Conservation (phyloP, 2,797 vertebrate species). For the Bucorvus abyssinicus region DNA sequence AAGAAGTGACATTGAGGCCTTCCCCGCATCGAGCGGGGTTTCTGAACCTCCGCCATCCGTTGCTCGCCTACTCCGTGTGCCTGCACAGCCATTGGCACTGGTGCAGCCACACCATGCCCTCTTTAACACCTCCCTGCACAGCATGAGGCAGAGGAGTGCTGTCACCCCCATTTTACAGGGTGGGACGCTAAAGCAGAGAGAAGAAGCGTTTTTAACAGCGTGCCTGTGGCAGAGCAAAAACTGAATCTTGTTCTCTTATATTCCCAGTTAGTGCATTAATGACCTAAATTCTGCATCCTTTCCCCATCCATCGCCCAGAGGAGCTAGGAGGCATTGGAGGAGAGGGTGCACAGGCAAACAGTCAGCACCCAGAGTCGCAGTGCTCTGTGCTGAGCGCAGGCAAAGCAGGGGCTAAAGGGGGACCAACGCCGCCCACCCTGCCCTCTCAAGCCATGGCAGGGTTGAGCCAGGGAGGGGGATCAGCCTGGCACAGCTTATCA, state of each 20-base stretch:
- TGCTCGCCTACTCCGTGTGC: background rate
- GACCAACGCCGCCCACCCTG: rapidly evolving
- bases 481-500: background rate
- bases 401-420: background rate
- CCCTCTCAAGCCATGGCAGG: rapidly evolving
- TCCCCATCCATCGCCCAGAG: constrained; percentile 1
- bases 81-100: background rate
- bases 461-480: background rate
- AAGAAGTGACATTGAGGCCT: background rate
- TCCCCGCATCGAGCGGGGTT: background rate
- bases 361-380: background rate
- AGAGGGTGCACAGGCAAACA: background rate
- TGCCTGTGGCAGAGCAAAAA: background rate
- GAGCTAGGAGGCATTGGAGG: background rate
- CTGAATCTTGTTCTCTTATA: background rate
- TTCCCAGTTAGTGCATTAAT: constrained; percentile 8
- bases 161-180: background rate
- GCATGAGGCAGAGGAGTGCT: background rate
- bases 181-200: background rate
- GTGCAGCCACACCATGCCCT: background rate
- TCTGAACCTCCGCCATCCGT: background rate
- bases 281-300: constrained; percentile 47
- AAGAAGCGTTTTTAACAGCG: background rate
- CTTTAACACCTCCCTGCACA: background rate
- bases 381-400: background rate